Percentiles rank a stretch among this genome's conserved stretches.
Conservation (phyloP, 2,888 invertebrate genomes). For the Coleophora flavipennella region DNA sequence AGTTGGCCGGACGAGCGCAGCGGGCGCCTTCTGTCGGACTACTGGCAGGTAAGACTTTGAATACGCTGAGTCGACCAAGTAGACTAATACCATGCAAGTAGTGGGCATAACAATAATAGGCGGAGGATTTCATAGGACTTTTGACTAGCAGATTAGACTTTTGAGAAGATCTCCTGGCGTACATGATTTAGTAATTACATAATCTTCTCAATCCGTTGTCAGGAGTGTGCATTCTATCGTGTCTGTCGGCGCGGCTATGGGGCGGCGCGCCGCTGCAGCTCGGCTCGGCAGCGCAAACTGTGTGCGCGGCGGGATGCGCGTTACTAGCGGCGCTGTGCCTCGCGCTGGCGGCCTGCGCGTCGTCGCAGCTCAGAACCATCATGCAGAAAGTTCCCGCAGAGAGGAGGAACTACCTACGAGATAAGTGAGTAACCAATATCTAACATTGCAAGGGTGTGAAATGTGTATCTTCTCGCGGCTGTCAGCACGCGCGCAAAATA, state of each 20-base stretch:
- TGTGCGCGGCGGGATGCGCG: constrained; percentile 78
- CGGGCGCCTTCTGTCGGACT: constrained; percentile 77
- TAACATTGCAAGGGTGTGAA: not conserved
- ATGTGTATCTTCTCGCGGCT: too few species aligned
- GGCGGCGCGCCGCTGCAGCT: constrained; percentile 73
- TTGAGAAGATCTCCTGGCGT: too few species aligned
- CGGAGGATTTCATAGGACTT: too few species aligned
- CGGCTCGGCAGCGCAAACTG: constrained; percentile 72
- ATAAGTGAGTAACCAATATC: constrained; percentile 72
- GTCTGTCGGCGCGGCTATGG: constrained; percentile 77
- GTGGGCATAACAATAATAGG: too few species aligned
- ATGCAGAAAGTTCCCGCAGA: constrained; percentile 74
- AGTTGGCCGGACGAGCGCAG: constrained; percentile 73
- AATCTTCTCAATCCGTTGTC: constrained; percentile 7
- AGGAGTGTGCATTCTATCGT: constrained; percentile 79
- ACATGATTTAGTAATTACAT: too few species aligned
- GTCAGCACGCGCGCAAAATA: too few species aligned
- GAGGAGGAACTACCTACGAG: constrained; percentile 67
- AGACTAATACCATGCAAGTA: too few species aligned
- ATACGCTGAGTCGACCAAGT: too few species aligned
- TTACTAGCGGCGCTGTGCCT: constrained; percentile 79
- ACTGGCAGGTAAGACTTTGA: constrained; percentile 71
- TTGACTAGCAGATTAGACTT: too few species aligned
- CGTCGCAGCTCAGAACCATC: constrained; percentile 73
- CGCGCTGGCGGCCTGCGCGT: constrained; percentile 78